A percentile compares a stretch with the other conserved stretches of the same genome.
These are phyloP conservation scores for Choreutis nemorana DNA, from an alignment of 2,888 invertebrate genomes.

Conservation along the genomic window DNA sequence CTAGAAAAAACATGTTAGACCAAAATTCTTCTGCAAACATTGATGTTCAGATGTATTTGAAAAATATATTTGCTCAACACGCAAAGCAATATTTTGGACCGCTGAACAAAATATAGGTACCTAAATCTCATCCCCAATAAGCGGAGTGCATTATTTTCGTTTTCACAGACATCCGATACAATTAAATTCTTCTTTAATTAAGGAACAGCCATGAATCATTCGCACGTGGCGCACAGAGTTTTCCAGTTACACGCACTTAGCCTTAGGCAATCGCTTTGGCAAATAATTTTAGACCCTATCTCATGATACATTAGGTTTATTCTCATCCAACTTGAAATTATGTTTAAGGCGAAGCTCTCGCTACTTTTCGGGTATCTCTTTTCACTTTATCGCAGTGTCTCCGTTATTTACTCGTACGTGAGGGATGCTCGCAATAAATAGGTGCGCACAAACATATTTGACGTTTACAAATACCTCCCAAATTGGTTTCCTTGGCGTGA, in stretches of 20 bases:
- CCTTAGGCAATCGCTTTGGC: too few relatives aligned
- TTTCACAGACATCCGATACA: slow-evolving; percentile 67
- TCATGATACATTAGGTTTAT: slow-evolving; percentile 28
- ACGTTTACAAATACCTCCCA: slow-evolving; percentile 61
- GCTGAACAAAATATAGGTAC: slow-evolving; percentile 51
- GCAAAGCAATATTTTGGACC: slow-evolving; percentile 47
- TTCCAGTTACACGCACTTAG: slow-evolving; percentile 52
- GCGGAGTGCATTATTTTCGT: slow-evolving; percentile 66
- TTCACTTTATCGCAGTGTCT: slow-evolving; percentile 63
- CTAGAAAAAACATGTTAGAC: too few relatives aligned
- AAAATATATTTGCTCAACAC: slow-evolving; percentile 44
- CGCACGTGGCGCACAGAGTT: slow-evolving; percentile 66
- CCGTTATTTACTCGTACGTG: slow-evolving; percentile 63
- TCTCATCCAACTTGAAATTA: slow-evolving; percentile 18
- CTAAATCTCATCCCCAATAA: slow-evolving; percentile 58
- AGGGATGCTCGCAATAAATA: slow-evolving; percentile 64
- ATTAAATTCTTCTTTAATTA: slow-evolving; percentile 70
- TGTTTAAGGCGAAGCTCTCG: slow-evolving; percentile 37
- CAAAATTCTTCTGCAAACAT: too few relatives aligned
- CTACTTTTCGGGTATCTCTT: slow-evolving; percentile 53
- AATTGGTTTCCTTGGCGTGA: slow-evolving; percentile 59
- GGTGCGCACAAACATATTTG: slow-evolving; percentile 63
- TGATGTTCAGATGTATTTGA: too few relatives aligned
- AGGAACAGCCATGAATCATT: slow-evolving; percentile 65
- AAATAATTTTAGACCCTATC: slow-evolving; percentile 26